These are phyloP conservation scores for Hyalella azteca DNA, from an alignment of 2,888 invertebrate genomes.

Conservation along the genomic window DNA sequence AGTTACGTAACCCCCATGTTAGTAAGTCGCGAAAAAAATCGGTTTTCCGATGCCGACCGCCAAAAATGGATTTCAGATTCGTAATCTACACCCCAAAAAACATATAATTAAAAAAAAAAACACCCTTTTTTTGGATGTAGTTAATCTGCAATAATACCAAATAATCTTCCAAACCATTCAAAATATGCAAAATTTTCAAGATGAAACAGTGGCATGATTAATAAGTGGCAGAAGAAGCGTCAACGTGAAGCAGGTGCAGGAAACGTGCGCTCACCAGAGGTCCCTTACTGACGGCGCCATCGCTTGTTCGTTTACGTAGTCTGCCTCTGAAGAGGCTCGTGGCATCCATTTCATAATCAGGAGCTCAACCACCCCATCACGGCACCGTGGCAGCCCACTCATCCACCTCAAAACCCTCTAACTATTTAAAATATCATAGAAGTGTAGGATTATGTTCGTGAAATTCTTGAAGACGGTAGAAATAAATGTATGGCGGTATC, in stretches of 20 bases:
- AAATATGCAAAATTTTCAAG: background rate
- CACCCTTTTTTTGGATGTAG: background rate
- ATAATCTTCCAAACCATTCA: background rate
- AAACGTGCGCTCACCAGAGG: constrained; percentile 30
- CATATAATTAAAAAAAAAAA: background rate
- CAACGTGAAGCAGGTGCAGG: background rate
- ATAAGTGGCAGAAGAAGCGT: background rate
- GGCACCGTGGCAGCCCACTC: background rate
- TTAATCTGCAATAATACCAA: background rate
- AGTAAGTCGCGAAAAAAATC: too few species aligned
- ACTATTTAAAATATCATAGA: background rate
- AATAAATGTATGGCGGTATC: background rate
- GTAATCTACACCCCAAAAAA: background rate
- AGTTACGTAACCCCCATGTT: too few species aligned
- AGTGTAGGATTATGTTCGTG: background rate
- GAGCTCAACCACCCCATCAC: background rate
- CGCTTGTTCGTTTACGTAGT: constrained; percentile 33
- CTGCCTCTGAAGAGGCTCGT: constrained; percentile 70
- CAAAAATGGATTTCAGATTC: too few species aligned
- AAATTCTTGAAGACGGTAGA: background rate
- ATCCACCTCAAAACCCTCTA: background rate
- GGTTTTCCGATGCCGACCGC: too few species aligned
- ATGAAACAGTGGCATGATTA: background rate
- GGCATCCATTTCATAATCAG: background rate
- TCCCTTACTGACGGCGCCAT: constrained; percentile 41